These are phyloP conservation scores for Rhamnusium bicolor DNA, from an alignment of 2,888 invertebrate genomes.

Conservation along the genomic window DNA sequence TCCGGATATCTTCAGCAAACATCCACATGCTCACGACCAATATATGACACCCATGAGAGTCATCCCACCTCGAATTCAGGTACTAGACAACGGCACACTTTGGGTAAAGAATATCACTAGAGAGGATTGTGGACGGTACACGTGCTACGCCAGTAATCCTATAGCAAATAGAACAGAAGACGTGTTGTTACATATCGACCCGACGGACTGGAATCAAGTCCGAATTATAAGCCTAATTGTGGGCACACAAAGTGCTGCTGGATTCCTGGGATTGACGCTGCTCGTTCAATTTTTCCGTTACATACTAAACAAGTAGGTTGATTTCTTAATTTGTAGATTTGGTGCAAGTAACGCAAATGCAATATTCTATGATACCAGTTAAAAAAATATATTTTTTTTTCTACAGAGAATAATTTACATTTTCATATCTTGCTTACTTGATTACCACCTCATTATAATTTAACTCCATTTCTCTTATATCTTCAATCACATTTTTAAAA, in stretches of 20 bases:
- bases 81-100: constrained; percentile 74
- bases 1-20: constrained; percentile 79
- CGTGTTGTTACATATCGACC: constrained; percentile 87
- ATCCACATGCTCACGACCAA: constrained; percentile 77
- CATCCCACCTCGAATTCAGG: constrained; percentile 76
- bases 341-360: no score
- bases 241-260: constrained; percentile 85
- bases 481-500: no score
- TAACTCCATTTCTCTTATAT: no score
- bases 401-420: no score
- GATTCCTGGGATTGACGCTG: constrained; percentile 86
- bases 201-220: constrained; percentile 86
- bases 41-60: constrained; percentile 68
- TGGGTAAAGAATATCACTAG: constrained; percentile 74
- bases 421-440: no score
- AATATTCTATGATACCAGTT: no score
- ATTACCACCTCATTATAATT: no score
- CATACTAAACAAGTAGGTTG: constrained; percentile 80
- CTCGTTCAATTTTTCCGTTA: constrained; percentile 83
- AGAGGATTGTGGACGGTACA: constrained; percentile 88
- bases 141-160: constrained; percentile 89
- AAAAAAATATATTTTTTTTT: no score
- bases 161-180: constrained; percentile 84
- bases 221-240: constrained; percentile 88
- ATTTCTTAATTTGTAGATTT: no score